Base-by-base conservation (phyloP, 2,888 invertebrate genomes). In the Sarcophaga variegata region DNA sequence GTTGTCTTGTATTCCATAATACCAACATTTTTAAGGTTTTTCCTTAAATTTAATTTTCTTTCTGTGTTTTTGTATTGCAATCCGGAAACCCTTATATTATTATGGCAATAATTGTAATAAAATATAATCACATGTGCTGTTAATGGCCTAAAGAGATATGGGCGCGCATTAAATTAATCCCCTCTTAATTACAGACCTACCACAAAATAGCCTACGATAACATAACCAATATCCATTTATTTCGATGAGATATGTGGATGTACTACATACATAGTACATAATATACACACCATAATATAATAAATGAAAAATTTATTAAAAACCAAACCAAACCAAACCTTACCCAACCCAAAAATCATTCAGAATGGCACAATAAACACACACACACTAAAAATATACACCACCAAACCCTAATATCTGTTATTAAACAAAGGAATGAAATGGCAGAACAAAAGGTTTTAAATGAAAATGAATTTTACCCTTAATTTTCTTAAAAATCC, bases 341-440 rank as follows among this genome's bases (percentile, higher is more conserved):
- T 49, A 76, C 84, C 80, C 80, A 80, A 76, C 84, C 84, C 80
- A 84, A 76, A 37, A 80, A 83, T 45, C 49, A 63, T 67, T 75
- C 49, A 22, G 8, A 67, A 27, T 17, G 8, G 8, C 69, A 66
- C 54, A 59, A 54, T 17, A 49, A 72, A 20, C 11, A 54, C 0
- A 54, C 45, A 77, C 37, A 77, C 77, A 70, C 49, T 49, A 47
- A 72, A 20, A n/a, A 54, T 0, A 54, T 54, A 77, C 37, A 71
- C 82, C 60, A 72, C 71, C 37, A 20, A 63, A 62, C 37, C 62
- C 59, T 27, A 27, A 59, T 54, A 4, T 60, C 59, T 54, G 14
- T 59, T 59, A 59, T 67, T 54, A 77, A 74, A 81, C 45, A 67
- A 67, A 60, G 49, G 54, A 54, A 54, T 54, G 12, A 54, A 17